Percentiles rank a stretch among this genome's conserved stretches.
Evolutionary conservation across 2,888 invertebrate genomes (phyloP).

Genomic region (Hydroisotoma schaefferi): DNA sequence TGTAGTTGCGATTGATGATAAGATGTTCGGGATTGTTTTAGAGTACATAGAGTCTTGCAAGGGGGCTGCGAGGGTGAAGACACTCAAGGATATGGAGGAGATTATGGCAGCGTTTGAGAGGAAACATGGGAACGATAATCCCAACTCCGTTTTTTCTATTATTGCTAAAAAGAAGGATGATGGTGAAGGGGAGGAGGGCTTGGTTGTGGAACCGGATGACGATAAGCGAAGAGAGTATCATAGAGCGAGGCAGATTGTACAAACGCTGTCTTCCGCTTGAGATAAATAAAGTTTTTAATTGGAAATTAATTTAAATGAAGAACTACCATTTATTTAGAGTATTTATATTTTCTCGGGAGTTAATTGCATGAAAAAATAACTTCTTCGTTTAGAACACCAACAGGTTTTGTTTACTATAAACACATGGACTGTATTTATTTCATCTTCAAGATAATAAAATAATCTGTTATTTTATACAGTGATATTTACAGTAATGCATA

Average conservation of each 20-base stretch:
- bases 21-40: constrained; percentile 63
- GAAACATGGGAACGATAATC: constrained; percentile 62
- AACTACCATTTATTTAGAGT: too few relatives aligned
- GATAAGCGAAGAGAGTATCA: constrained; percentile 52
- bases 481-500: too few relatives aligned
- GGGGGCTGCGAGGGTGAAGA: constrained; percentile 60
- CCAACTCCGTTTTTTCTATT: constrained; percentile 58
- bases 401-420: too few relatives aligned
- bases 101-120: constrained; percentile 56
- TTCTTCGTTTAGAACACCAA: too few relatives aligned
- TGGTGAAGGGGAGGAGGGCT: constrained; percentile 51
- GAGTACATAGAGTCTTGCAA: constrained; percentile 69
- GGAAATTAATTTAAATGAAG: too few relatives aligned
- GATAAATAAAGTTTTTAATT: neutral
- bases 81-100: constrained; percentile 30
- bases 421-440: too few relatives aligned
- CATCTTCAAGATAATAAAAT: too few relatives aligned
- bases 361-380: too few relatives aligned
- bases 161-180: constrained; percentile 52
- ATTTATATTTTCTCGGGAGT: too few relatives aligned
- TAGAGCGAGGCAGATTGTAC: constrained; percentile 65
- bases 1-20: constrained; percentile 50
- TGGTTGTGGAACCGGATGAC: constrained; percentile 51
- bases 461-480: too few relatives aligned
- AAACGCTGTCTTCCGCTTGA: constrained; percentile 55